Evolutionary conservation across 2,888 invertebrate species (phyloP).

Genomic region (Platerodrilus igneus): DNA sequence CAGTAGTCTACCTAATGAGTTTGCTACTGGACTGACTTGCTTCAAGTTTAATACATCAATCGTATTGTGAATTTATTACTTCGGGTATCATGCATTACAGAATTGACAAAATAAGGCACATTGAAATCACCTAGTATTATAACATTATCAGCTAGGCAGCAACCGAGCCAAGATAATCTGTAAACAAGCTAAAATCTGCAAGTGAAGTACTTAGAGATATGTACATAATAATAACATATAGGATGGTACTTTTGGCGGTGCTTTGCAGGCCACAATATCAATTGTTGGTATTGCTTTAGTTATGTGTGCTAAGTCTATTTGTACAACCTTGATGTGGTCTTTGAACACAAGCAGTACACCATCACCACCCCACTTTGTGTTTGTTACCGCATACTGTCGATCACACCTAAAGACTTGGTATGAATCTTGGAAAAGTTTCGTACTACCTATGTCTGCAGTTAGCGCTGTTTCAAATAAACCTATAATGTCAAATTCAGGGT

Average conservation of each 20-base stretch:
- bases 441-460: no score
- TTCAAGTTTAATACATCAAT: not conserved
- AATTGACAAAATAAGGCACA: not conserved
- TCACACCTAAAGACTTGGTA: conserved; percentile 3
- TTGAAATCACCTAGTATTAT: conserved; percentile 4
- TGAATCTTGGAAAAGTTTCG: not conserved
- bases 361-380: no score
- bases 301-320: no score
- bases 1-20: not conserved
- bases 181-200: not conserved
- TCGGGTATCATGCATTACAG: not conserved
- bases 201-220: not conserved
- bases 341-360: no score
- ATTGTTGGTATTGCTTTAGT: not conserved
- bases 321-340: no score
- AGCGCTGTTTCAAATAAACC: no score
- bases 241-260: no score
- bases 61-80: not conserved
- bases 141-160: not conserved
- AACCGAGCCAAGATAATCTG: not conserved
- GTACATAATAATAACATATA: not conserved
- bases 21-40: not conserved
- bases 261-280: conserved; percentile 3
- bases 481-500: no score
- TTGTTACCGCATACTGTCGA: no score